Evolutionary conservation across 2,888 invertebrate species (phyloP), one percentile per base, ranked within the genome.

Genomic region (Agriopis leucophaearia): DNA sequence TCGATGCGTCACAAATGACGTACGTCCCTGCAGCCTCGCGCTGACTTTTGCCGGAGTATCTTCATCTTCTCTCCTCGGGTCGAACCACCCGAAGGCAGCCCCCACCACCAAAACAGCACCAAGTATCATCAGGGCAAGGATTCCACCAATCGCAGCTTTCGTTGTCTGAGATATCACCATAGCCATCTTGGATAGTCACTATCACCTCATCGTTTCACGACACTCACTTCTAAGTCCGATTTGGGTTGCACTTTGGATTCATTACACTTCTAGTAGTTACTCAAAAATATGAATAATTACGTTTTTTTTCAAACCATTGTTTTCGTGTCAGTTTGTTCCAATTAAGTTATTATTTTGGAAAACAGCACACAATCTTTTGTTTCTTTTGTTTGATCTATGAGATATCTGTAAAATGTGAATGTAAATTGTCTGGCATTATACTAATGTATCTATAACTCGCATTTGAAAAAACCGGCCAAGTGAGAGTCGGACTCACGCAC

Each of bases 111-210:
- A 70, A 15, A 93, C 92, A 56, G 93, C 94, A 27, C 92, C 94
- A 13, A 94, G 80, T 58, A 93, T 88, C 93, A 94, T 94, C 77
- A 94, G 79, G 10, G 91, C 93, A 58, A 94, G 74, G 73, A 93
- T 89, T 9, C 92, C 93, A 64, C 89, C 93, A 66, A 94, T 93
- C 58, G 92, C 93, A 65, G 90, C 93, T 80, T 94, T 94, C 60
- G 94, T 94, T 73, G 94, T 89, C 71, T 92, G 92, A 64, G 94
- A 94, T 87, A 94, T 92, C 70, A 93, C 94, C 93, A 94, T 94
- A 79, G 94, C 94, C 94, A 94, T 94, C 76, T 88, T 91, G 83
- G 69, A 67, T 67, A 67, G 13, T 44, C 71, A 73, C 82, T 83
- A 88, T 90, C 91, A 89, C 82, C 83, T 86, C 88, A 88, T 89